These are phyloP conservation scores for Lithophane socia DNA, from an alignment of 2,888 invertebrate species.

Conservation along the genomic window DNA sequence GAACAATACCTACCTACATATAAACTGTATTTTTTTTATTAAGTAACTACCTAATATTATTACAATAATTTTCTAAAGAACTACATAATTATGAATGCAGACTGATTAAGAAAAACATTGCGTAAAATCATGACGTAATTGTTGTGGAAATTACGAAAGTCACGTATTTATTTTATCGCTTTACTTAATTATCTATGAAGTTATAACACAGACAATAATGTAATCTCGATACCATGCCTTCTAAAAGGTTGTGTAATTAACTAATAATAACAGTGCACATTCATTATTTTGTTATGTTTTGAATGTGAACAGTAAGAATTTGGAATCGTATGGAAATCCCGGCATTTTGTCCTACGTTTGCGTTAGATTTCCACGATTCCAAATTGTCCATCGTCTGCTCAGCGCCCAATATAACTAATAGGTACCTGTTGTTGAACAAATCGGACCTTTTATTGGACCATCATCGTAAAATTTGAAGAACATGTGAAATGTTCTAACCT, in stretches of 20 bases:
- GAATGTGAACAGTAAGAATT: neutral
- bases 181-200: conserved; percentile 37
- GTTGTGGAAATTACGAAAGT: conserved; percentile 10
- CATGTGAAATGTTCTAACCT: neutral
- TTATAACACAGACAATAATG: conserved; percentile 9
- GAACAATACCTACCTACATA: neutral
- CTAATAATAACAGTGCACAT: no score
- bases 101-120: neutral
- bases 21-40: neutral
- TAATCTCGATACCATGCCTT: conserved; percentile 7
- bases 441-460: neutral
- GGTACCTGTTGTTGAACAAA: neutral
- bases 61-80: neutral
- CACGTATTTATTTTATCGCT: conserved; percentile 47
- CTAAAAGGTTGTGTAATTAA: conserved; percentile 12
- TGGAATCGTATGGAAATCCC: no score
- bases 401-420: neutral
- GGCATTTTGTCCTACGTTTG: no score
- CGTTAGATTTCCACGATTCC: no score
- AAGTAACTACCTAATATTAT: neutral
- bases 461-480: neutral
- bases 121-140: conserved; percentile 25
- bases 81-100: neutral
- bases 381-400: no score
- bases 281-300: neutral